Percentiles rank a stretch among this genome's conserved stretches.
phyloP scores from a whole-genome alignment of 2,797 vertebrate genomes.

The Echeneis naucrates region DNA sequence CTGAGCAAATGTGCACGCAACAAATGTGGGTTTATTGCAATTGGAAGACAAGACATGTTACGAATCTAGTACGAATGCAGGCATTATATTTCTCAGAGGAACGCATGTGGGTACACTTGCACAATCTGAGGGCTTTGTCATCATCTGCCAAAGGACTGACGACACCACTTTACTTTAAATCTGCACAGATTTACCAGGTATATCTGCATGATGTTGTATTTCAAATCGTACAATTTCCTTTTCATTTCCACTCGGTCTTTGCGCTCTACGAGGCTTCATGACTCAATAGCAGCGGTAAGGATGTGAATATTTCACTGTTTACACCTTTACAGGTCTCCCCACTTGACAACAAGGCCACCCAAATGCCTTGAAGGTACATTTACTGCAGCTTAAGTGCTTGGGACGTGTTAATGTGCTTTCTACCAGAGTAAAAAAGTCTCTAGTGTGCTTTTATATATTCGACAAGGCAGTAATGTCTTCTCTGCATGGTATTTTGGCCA shows the following conservation, averaged over 20 bases:
- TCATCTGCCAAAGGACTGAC: constrained; percentile 2
- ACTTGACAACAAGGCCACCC: constrained; percentile 51
- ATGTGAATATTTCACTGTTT: constrained; percentile 41
- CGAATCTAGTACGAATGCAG: constrained; percentile 34
- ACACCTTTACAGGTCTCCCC: constrained; percentile 29
- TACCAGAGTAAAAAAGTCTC: constrained; percentile 63
- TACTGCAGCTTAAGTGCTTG: constrained; percentile 43
- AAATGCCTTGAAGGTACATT: constrained; percentile 57
- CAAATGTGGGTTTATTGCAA: constrained; percentile 17
- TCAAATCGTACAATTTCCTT: constrained; percentile 4
- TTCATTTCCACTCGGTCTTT: constrained; percentile 13
- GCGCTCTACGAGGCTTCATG: constrained; percentile 11
- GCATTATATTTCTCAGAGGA: constrained; percentile 16
- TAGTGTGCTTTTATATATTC: constrained; percentile 57
- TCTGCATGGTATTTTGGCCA: constrained; percentile 49
- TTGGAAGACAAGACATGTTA: constrained; percentile 24
- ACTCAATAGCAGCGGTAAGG: constrained; percentile 24
- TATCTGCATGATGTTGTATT: constrained; percentile 1
- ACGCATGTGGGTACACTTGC: constrained; percentile 14
- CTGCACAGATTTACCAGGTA: constrained; percentile 1
- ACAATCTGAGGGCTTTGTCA: constrained; percentile 10
- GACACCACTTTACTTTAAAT: constrained; percentile 4
- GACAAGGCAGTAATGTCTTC: constrained; percentile 53
- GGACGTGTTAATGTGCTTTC: constrained; percentile 50
- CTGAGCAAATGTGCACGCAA: constrained; percentile 39